Percentiles rank a stretch among this genome's conserved stretches.
Conservation (phyloP, 2,797 vertebrate species). For the Pterois miles region DNA sequence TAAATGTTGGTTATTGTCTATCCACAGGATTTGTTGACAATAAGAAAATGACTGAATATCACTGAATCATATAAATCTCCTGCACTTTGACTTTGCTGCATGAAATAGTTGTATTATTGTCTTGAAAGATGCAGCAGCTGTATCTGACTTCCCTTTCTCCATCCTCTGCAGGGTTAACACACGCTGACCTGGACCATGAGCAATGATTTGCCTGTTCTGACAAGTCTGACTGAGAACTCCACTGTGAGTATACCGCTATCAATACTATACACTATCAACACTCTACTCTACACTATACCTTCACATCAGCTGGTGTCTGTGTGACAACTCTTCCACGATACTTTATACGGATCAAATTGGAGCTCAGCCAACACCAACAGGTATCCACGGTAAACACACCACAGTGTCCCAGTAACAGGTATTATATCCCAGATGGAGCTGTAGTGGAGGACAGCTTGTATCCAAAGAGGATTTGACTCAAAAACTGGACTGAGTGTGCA, state of each 20-base stretch:
- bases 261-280: slow-evolving; percentile 15
- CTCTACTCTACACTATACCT: slow-evolving; percentile 22
- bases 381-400: background rate
- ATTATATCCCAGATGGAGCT: slow-evolving; percentile 22
- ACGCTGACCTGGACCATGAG: slow-evolving; percentile 88
- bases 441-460: background rate
- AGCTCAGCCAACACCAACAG: background rate
- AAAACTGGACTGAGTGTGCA: slow-evolving; percentile 18
- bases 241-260: slow-evolving; percentile 86
- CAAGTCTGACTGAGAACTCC: slow-evolving; percentile 88
- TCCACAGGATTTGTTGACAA: background rate
- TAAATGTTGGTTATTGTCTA: background rate
- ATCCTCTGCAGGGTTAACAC: slow-evolving; percentile 70
- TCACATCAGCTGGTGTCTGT: slow-evolving; percentile 1
- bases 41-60: too few species aligned
- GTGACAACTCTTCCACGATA: background rate
- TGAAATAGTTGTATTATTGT: background rate
- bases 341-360: background rate
- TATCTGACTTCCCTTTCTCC: slow-evolving; percentile 17
- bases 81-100: background rate
- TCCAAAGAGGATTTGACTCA: slow-evolving; percentile 28
- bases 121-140: background rate
- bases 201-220: slow-evolving; percentile 90
- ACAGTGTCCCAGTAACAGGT: background rate
- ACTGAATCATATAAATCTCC: background rate